Evolutionary conservation across 2,888 invertebrate species (phyloP).

Genomic region (Fabriciana adippe): DNA sequence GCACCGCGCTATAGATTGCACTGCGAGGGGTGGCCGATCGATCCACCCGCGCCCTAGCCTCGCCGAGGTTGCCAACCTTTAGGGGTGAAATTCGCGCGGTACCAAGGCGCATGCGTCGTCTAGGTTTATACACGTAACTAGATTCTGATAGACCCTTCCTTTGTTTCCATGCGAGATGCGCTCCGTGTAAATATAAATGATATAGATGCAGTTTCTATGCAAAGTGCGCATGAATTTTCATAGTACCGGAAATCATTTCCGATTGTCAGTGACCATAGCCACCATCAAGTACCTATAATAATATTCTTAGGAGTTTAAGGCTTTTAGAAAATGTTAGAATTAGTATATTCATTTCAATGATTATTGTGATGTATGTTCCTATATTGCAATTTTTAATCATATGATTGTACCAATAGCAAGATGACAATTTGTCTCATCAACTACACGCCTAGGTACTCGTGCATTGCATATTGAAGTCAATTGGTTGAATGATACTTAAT

Average conservation of each 20-base stretch:
- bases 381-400: no score
- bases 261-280: no score
- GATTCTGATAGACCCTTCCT: slow-evolving; percentile 2
- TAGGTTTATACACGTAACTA: neutral
- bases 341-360: neutral
- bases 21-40: slow-evolving; percentile 5
- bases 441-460: neutral
- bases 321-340: neutral
- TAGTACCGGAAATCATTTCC: slow-evolving; percentile 8
- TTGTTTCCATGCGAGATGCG: neutral
- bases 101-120: slow-evolving; percentile 8
- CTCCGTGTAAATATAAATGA: neutral
- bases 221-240: slow-evolving; percentile 14
- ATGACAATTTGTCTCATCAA: no score
- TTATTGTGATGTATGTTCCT: no score
- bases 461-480: neutral
- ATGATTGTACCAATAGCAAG: no score
- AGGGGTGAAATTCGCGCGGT: slow-evolving; percentile 13
- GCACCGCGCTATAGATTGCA: slow-evolving; percentile 2
- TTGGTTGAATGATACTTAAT: neutral
- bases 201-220: slow-evolving; percentile 11
- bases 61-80: neutral
- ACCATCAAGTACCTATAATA: no score
- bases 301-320: neutral
- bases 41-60: slow-evolving; percentile 3